Base-by-base conservation (phyloP, 2,797 vertebrate species). In the Xyrichtys novacula region DNA sequence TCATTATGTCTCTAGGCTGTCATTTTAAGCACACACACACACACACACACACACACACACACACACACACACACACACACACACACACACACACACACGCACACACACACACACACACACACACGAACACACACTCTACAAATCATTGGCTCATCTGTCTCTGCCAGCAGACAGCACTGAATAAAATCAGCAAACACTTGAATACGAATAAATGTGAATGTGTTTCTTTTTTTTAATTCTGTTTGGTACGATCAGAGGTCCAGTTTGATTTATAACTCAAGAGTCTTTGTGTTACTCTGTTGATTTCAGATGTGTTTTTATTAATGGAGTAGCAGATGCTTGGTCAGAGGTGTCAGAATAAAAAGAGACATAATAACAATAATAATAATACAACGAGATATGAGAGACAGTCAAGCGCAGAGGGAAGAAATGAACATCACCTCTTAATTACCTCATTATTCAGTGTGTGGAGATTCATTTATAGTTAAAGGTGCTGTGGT, bases 121-220 rank as follows among this genome's bases (percentile, higher is more conserved):
- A 54, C 44, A 60, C 52, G 53, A 0, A 25, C 11, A 12, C 11
- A 48, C 25, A 39, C 40, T 47, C 22, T 34, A 71, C 47, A 71
- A 29, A 65, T 74, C 25, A 11, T 71, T 80, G 80, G 32, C 63
- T 74, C 59, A 58, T 59, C 72, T 78, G 65, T 49, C 54, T 60
- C 63, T 79, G 59, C 20, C 76, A 65, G 58, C 65, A 78, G 65
- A 64, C 55, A 31, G 22, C 14, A 10, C 48, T 23, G 25, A 59
- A 66, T 43, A 48, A 65, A 73, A 29, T 25, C 40, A 60, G 44
- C 19, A 55, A 62, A 71, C 63, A 22, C 20, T 40, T 32, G 56
- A 74, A 84, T 78, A 65, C 43, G 58, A 72, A 80, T 71, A 9
- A 38, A 38, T 12, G 47, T 66, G 48, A 38, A 75, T 56, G 3